Evolutionary conservation across 2,888 invertebrate species (phyloP).

Genomic region (Temnothorax rugatulus): DNA sequence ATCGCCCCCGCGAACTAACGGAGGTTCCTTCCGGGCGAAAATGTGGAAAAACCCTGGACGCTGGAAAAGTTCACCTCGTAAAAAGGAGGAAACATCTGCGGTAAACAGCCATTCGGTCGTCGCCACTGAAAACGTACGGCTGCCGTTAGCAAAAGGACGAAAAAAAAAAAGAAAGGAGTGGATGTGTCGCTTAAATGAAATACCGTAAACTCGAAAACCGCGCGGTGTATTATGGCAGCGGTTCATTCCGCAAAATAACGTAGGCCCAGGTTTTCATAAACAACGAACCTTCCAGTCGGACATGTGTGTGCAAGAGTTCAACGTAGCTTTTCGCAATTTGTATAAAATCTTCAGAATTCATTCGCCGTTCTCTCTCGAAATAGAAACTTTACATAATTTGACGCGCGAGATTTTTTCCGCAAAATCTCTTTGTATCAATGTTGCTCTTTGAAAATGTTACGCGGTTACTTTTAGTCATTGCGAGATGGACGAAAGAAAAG

Average conservation of each 20-base stretch:
- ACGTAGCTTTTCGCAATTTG: background rate
- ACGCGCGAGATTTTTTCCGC: background rate
- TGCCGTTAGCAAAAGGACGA: slow-evolving; percentile 48
- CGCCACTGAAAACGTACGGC: slow-evolving; percentile 35
- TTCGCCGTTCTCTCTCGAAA: background rate
- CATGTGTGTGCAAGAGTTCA: too few species aligned
- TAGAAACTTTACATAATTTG: background rate
- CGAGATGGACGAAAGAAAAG: background rate
- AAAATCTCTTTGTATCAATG: background rate
- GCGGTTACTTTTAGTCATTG: background rate
- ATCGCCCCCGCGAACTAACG: background rate
- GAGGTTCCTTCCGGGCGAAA: slow-evolving; percentile 41
- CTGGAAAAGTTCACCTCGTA: slow-evolving; percentile 44
- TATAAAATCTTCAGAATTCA: slow-evolving; percentile 18
- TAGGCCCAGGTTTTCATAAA: slow-evolving; percentile 5
- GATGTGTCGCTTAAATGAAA: slow-evolving; percentile 52
- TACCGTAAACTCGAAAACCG: slow-evolving; percentile 45
- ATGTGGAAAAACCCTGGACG: slow-evolving; percentile 43
- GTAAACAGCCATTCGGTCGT: slow-evolving; percentile 66
- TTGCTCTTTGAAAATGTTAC: background rate
- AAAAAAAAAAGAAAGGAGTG: background rate
- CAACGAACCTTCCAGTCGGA: background rate
- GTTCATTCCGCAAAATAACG: background rate
- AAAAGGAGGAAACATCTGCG: slow-evolving; percentile 65
- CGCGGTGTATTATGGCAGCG: background rate